Evolutionary conservation across 2,797 vertebrate genomes (phyloP).

Genomic region (Melanogrammus aeglefinus): DNA sequence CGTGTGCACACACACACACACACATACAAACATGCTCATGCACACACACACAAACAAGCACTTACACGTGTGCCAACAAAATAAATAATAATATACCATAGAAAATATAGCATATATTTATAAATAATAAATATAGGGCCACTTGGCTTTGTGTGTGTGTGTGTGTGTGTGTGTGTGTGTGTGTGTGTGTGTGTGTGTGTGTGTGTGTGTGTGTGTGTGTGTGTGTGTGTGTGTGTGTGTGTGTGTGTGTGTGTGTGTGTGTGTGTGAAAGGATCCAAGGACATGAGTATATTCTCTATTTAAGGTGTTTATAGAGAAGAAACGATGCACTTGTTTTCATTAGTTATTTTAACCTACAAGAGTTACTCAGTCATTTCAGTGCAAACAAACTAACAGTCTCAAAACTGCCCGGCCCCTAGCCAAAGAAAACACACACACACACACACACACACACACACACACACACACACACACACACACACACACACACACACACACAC

Average conservation of each 20-base stretch:
- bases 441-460: constrained; percentile 11
- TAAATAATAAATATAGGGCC: background rate
- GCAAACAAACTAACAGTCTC: constrained; percentile 53
- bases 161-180: constrained; percentile 5
- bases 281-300: constrained; percentile 46
- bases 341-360: constrained; percentile 58
- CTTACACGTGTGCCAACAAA: background rate
- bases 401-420: constrained; percentile 42
- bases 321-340: constrained; percentile 28
- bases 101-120: background rate
- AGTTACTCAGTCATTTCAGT: constrained; percentile 43
- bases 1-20: background rate
- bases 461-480: constrained; percentile 21
- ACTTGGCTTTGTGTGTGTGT: background rate
- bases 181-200: background rate
- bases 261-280: constrained; percentile 4
- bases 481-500: constrained; percentile 22
- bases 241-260: background rate
- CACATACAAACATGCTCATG: background rate
- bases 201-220: background rate
- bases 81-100: background rate
- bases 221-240: constrained; percentile 2
- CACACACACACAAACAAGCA: background rate
- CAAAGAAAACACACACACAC: constrained; percentile 39
- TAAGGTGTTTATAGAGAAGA: constrained; percentile 45